Evolutionary conservation across 2,888 invertebrate genomes (phyloP).

Genomic region (Megastigmus dorsalis): DNA sequence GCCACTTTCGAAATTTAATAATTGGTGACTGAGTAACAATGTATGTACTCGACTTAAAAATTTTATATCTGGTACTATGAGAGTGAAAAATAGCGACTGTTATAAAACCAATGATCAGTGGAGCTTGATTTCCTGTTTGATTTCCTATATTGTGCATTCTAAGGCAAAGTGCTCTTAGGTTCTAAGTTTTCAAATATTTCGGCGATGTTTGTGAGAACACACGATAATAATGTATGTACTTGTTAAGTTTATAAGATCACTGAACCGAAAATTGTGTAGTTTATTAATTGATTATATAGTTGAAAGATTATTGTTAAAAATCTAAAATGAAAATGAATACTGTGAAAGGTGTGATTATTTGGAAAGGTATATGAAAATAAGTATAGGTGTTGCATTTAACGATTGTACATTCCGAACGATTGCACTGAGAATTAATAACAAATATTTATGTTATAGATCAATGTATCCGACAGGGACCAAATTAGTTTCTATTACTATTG

Average conservation of each 20-base stretch:
- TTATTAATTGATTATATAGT: constrained; percentile 19
- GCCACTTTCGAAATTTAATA: background rate
- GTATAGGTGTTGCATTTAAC: constrained; percentile 50
- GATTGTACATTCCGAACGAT: constrained; percentile 42
- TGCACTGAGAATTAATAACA: constrained; percentile 46
- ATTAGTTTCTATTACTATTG: constrained; percentile 32
- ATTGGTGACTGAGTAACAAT: background rate
- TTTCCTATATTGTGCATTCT: constrained; percentile 13
- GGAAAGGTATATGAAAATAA: background rate
- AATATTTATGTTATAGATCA: background rate
- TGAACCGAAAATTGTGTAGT: constrained; percentile 4
- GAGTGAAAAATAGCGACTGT: background rate
- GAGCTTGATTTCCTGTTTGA: background rate
- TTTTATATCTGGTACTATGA: constrained; percentile 3
- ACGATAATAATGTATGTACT: constrained; percentile 5
- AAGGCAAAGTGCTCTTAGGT: constrained; percentile 37
- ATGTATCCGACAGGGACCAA: constrained; percentile 48
- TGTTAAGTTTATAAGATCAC: constrained; percentile 10
- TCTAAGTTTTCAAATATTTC: constrained; percentile 31
- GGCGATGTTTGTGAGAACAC: constrained; percentile 24
- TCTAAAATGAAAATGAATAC: background rate
- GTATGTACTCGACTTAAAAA: background rate
- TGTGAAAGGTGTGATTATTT: background rate
- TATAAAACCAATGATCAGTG: background rate
- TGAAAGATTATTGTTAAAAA: constrained; percentile 7